Conservation (phyloP, 2,888 invertebrate species). For the Eupsilia transversa region DNA sequence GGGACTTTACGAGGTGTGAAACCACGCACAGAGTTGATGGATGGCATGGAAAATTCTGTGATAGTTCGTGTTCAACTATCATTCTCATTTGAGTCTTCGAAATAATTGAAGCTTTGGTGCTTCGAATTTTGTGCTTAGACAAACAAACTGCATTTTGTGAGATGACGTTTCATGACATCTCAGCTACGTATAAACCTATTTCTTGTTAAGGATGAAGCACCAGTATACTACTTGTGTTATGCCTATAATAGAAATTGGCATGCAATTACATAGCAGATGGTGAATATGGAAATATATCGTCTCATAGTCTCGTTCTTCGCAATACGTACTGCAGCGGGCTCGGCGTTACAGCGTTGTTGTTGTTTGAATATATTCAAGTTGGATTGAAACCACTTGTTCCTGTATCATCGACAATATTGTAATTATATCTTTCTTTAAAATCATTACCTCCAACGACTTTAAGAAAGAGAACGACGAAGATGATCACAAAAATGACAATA, state of each 20-base stretch:
- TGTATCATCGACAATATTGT: not conserved
- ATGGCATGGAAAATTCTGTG: constrained; percentile 11
- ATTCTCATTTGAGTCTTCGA: not conserved
- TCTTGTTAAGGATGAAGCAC: not conserved
- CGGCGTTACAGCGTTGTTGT: constrained; percentile 1
- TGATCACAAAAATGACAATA: constrained; percentile 7
- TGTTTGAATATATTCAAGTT: constrained; percentile 1
- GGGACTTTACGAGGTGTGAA: constrained; percentile 44
- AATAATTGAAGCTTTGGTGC: not conserved
- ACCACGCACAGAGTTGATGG: constrained; percentile 11
- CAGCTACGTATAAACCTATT: not conserved
- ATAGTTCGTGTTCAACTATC: constrained; percentile 3
- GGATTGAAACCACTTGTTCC: not conserved
- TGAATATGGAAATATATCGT: not conserved
- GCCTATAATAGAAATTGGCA: not conserved
- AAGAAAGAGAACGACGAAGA: constrained; percentile 1
- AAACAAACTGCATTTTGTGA: not conserved
- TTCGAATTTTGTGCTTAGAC: not conserved
- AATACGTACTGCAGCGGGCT: not conserved
- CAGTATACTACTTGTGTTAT: not conserved
- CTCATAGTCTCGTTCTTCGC: not conserved
- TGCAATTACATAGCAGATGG: not conserved
- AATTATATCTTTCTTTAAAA: not conserved
- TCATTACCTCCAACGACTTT: not conserved
- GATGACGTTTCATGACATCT: not conserved